These are phyloP conservation scores for Apis cerana DNA, from an alignment of 1,140 invertebrate genomes.

Conservation along the genomic window DNA sequence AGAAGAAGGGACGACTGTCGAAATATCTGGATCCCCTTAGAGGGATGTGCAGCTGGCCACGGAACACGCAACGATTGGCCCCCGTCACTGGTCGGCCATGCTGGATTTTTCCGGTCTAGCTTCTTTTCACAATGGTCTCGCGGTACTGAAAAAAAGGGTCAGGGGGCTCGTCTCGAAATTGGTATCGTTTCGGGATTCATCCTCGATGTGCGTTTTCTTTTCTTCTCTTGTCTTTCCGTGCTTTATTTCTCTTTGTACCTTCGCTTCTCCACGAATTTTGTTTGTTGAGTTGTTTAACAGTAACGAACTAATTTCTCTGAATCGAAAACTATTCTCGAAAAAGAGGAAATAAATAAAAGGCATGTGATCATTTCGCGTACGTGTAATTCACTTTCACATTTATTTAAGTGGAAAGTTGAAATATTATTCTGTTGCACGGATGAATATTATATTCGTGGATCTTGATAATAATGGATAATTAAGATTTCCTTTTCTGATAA, in stretches of 20 bases:
- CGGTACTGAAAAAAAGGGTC: constrained; percentile 54
- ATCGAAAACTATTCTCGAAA: too few species aligned
- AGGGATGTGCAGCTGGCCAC: constrained; percentile 80
- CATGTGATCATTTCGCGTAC: too few species aligned
- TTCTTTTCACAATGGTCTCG: constrained; percentile 72
- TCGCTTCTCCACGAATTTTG: too few species aligned
- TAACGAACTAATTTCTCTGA: too few species aligned
- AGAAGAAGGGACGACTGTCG: constrained; percentile 57
- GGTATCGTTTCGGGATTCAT: constrained; percentile 36
- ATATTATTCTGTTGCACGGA: too few species aligned
- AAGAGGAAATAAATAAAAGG: too few species aligned
- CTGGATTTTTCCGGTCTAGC: constrained; percentile 79
- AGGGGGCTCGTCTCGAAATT: constrained; percentile 35
- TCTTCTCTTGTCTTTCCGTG: background rate
- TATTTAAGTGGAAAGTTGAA: too few species aligned
- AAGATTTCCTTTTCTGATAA: too few species aligned
- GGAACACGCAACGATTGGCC: constrained; percentile 74
- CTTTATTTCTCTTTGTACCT: background rate
- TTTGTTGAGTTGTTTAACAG: too few species aligned
- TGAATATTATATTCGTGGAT: too few species aligned
- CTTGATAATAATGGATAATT: too few species aligned
- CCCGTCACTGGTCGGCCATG: constrained; percentile 71
- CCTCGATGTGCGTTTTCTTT: background rate
- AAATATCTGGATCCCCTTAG: constrained; percentile 57
- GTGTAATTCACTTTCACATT: too few species aligned